Base-by-base conservation (phyloP, 2,888 invertebrate genomes). In the Cyrtodaria siliqua region DNA sequence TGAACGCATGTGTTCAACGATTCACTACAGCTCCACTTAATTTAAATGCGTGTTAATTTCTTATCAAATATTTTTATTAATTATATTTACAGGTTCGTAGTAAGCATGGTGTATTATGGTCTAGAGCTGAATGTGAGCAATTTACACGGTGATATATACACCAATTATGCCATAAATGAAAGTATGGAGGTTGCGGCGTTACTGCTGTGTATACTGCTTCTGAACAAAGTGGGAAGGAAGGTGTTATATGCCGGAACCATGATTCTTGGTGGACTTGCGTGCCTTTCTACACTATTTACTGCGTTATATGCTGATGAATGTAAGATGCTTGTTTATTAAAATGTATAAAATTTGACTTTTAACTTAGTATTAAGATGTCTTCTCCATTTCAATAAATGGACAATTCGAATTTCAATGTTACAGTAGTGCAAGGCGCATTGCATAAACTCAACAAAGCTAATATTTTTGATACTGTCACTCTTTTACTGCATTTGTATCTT, bases 41-140 rank as follows among this genome's bases (percentile, higher is more conserved):
- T n/a, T n/a, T n/a, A n/a, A n/a, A n/a, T n/a, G n/a, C n/a, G n/a
- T n/a, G n/a, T n/a, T n/a, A n/a, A n/a, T n/a, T n/a, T n/a, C n/a
- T n/a, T n/a, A n/a, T n/a, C n/a, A 16, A 38, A 38, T 38, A 38
- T 6, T 33, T 33, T 4, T 12, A 23, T 47, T 42, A 18, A 42
- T 14, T 18, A n/a, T 12, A 0, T 18, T 63, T 71, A 0, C 60
- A 90, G 90, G 90, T 61, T 83, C 16, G 88, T 88, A 0, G 84
- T 85, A 16, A 80, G 87, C 12, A 85, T 89, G 86, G 87, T 87
- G 27, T 90, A 88, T 49, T 89, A 89, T 55, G 89, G 87, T 1
- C 83, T 90, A n/a, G 79, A 87, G 6, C 74, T 89, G 12, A 87
- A 88, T 60, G 79, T 85, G 2, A 84, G 84, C 1, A 86, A 86